Percentiles rank a stretch among this genome's conserved stretches.
Evolutionary conservation across 2,888 invertebrate species (phyloP).

Genomic region (Cephus rjabovi): DNA sequence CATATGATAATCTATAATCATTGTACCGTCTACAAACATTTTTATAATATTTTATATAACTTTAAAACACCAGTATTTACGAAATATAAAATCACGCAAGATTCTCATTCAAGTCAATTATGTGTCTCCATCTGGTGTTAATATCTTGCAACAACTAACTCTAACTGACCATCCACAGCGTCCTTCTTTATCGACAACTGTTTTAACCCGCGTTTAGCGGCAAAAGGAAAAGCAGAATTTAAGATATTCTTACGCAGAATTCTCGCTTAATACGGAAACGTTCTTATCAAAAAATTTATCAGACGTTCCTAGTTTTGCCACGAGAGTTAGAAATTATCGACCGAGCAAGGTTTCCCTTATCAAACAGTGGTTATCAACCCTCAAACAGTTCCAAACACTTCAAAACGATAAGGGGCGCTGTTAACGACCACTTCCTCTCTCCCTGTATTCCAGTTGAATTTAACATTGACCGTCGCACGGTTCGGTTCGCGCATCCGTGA

Average conservation of each 20-base stretch:
- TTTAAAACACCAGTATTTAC: too few species aligned
- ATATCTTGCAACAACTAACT: neutral
- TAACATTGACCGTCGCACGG: slow-evolving; percentile 59
- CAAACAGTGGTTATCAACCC: neutral
- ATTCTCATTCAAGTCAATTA: neutral
- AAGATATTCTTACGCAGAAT: neutral
- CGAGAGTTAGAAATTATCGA: neutral
- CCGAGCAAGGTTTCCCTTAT: neutral
- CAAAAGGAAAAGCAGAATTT: neutral
- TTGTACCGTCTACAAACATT: neutral
- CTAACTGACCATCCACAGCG: neutral
- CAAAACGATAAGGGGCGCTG: slow-evolving; percentile 3
- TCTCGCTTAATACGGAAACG: neutral
- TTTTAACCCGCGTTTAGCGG: neutral
- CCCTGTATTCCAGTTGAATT: slow-evolving; percentile 57
- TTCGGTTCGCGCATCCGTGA: slow-evolving; percentile 45
- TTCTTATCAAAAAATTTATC: neutral
- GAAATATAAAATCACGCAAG: neutral
- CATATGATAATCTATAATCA: neutral
- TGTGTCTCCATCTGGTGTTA: neutral
- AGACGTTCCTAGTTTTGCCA: neutral
- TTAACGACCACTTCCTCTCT: slow-evolving; percentile 16
- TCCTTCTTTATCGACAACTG: neutral
- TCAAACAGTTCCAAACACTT: neutral
- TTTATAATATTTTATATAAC: neutral